Base-by-base conservation (phyloP, 2,797 vertebrate species). In the Rousettus madagascariensis region DNA sequence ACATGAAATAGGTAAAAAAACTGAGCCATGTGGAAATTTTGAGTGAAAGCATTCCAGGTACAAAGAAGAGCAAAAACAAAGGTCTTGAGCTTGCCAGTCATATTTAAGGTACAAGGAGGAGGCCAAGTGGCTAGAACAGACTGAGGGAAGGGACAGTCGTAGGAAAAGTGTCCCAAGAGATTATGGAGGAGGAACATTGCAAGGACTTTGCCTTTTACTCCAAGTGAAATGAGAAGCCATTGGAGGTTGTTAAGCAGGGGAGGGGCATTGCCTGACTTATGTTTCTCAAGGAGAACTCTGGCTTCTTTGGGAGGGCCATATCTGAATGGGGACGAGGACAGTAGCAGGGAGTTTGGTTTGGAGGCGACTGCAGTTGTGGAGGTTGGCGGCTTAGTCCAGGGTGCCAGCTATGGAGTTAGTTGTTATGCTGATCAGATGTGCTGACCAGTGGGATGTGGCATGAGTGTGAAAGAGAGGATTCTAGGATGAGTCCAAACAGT, bases 1-100 rank as follows among this genome's bases (percentile, higher is more conserved):
- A n/a, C 33, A 41, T 43, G 28, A 82, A 66, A 19, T 68, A 68
- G 8, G 10, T 86, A 7, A 91, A 53, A 92, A 92, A 82, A 83
- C 36, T 55, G 41, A 95, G 20, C 74, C n/a, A 4, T 33, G 4
- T 59, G 46, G 57, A 71, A 55, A 51, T 33, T 20, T 65, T 7
- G 38, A 10, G 38, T 68, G 55, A 86, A 33, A 51, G 22, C 15
- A 82, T 38, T 92, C 0, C 6, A 51, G 28, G 20, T 38, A 19
- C 41, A 51, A 65, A 22, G 30, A 71, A 38, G 26, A 87, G 36
- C 43, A 36, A 16, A 65, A 28, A 28, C 55, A 53, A 77, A 82
- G 43, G 16, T 13, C n/a, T 0, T 16, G 16, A 43, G 41, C 20
- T 3, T 51, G 46, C 24, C 16, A 24, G 1, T 19, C 38, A 7